Base-by-base conservation (phyloP, 2,797 vertebrate genomes). In the Mastacembelus armatus region DNA sequence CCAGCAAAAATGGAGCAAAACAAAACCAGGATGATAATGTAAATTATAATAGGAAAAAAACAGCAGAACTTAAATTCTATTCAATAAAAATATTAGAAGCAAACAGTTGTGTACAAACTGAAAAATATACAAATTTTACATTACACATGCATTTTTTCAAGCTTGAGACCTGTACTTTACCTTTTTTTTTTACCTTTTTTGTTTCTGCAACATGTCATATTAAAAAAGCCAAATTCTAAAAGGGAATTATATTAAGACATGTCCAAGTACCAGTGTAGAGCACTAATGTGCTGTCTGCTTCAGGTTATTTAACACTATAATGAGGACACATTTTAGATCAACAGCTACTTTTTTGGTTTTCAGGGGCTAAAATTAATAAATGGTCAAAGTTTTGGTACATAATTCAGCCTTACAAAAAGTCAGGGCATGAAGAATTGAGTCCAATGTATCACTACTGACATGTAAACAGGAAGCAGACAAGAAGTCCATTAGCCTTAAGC, bases 221-320 rank as follows among this genome's bases (percentile, higher is more conserved):
- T 29, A 66, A 84, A 67, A 79, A 82, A 74, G 39, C 52, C 60
- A 10, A 60, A 75, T 60, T 73, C 42, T 74, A 49, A 49, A 77
- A 80, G 21, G 29, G 50, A 74, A 65, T 75, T 54, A 51, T 58
- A 50, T 71, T 52, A 80, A 83, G 74, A 89, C 65, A 68, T 32
- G 75, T 76, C 49, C 26, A 72, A 87, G 86, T 90, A 91, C 88
- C 89, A 91, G 85, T 87, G 84, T 88, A 83, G 77, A 77, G 51
- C 81, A 71, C 55, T 51, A 35, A 69, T 44, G 49, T 49, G 49
- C 58, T 67, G 32, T 73, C 64, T 59, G 75, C 55, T 67, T 84
- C 30, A 39, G 74, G 70, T 55, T 40, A 71, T 64, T 65, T 57
- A 48, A 67, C 16, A 69, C 63, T 52, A 44, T 43, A 47, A 66